Evolutionary conservation across 2,888 invertebrate genomes (phyloP).

Genomic region (Pseudoips prasinana): DNA sequence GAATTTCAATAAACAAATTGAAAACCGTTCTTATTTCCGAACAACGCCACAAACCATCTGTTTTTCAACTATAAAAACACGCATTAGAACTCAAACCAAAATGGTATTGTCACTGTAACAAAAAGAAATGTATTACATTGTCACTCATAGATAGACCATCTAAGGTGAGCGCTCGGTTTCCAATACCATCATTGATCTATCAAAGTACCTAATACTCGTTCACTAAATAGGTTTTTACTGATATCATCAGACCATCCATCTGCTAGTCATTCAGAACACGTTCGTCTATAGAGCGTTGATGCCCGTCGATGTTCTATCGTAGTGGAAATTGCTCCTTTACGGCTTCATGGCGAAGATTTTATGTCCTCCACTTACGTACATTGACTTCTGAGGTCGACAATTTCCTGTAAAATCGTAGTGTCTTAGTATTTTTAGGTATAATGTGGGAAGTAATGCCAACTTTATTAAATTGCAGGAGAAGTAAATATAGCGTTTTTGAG

Average conservation of each 20-base stretch:
- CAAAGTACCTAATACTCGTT: constrained; percentile 24
- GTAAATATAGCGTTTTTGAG: too few relatives aligned
- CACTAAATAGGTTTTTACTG: constrained; percentile 23
- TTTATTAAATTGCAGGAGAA: too few relatives aligned
- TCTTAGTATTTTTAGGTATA: too few relatives aligned
- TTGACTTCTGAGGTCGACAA: constrained; percentile 61
- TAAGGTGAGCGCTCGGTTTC: constrained; percentile 10
- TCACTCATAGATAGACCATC: too few relatives aligned
- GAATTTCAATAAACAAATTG: too few relatives aligned
- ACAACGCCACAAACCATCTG: too few relatives aligned
- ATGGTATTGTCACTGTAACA: too few relatives aligned
- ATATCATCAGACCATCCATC: constrained; percentile 23
- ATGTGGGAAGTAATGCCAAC: too few relatives aligned
- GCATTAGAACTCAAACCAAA: too few relatives aligned
- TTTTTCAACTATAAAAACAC: too few relatives aligned
- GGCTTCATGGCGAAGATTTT: constrained; percentile 64
- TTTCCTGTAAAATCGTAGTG: constrained; percentile 42
- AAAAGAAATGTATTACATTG: too few relatives aligned
- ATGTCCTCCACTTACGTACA: constrained; percentile 65
- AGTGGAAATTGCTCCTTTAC: constrained; percentile 71
- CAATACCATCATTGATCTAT: constrained; percentile 21
- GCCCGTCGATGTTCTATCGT: constrained; percentile 53
- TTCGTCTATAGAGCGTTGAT: constrained; percentile 47
- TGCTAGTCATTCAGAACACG: constrained; percentile 56
- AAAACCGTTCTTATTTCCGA: too few relatives aligned